Conservation (phyloP, 2,113 vertebrate species). For the Pantherophis guttatus region DNA sequence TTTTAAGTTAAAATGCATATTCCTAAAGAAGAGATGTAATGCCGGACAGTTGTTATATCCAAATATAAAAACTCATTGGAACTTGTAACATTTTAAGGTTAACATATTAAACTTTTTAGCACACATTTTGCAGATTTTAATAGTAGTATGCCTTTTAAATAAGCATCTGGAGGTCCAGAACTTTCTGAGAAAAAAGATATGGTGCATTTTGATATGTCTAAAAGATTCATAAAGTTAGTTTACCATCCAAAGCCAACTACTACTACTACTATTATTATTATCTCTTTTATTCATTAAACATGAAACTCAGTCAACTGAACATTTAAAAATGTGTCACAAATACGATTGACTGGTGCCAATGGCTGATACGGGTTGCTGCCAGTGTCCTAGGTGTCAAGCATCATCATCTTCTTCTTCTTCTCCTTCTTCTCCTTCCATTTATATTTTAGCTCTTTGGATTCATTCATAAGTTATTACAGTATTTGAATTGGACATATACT, state of each 20-base stretch:
- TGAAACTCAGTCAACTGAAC: no score
- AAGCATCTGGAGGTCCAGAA: background rate
- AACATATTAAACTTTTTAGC: conserved; percentile 5
- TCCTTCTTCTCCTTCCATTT: no score
- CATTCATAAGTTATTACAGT: background rate
- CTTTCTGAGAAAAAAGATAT: background rate
- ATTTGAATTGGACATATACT: background rate
- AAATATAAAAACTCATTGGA: background rate
- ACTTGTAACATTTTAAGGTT: background rate
- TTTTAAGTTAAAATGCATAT: background rate
- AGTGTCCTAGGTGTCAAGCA: no score
- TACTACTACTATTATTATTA: no score
- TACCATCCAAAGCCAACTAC: background rate
- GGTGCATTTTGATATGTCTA: background rate
- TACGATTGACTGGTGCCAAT: no score
- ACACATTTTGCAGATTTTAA: conserved; percentile 22
- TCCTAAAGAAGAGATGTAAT: background rate
- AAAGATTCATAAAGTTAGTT: background rate
- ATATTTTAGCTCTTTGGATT: background rate
- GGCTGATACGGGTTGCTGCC: no score
- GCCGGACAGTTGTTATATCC: background rate
- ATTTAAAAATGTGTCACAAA: no score
- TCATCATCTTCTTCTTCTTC: no score
- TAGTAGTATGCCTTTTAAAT: background rate
- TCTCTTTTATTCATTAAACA: no score